Base-by-base conservation (phyloP, 2,888 invertebrate genomes). In the Gymnosoma rotundatum region DNA sequence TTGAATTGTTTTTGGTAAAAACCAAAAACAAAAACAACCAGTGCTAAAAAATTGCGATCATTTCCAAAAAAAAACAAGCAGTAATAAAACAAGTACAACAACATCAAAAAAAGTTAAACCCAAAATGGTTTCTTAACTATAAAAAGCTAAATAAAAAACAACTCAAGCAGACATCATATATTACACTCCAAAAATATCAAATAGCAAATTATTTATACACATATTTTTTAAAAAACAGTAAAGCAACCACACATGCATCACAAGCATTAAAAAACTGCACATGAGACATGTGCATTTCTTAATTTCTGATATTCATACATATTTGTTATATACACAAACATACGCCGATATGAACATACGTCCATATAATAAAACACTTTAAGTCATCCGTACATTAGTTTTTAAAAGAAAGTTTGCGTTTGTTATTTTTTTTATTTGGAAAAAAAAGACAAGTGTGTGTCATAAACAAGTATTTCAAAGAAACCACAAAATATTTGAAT, bases 111-210 rank as follows among this genome's bases (percentile, higher is more conserved):
- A 36, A 38, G 18, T 18, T 50, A 66, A 64, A 32, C 61, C 36
- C 50, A 70, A 81, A 76, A 81, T 81, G 76, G 69, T 76, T 79
- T 80, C 79, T 80, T 73, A 61, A 73, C 79, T 73, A 80, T n/a
- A 73, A 73, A 73, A 80, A 67, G 32, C 12, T 7, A 67, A 67
- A 56, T 9, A 42, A 69, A 42, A 63, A 38, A 42, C 14, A 72
- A 38, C 61, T 60, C 67, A 67, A 18, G 48, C 21, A 67, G 58
- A 50, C 58, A 58, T 72, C 45, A 72, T 72, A 60, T 66, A 64
- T 72, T 79, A 70, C 73, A 78, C 60, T 72, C 72, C 50, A 61
- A 79, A 72, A 83, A 79, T 79, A 70, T 79, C 79, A 83, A 83
- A 83, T 83, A 83, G 83, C 70, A 74, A 78, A 83, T 69, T 78